Conservation (phyloP, 2,888 invertebrate genomes). For the Standfussiana lucernea region DNA sequence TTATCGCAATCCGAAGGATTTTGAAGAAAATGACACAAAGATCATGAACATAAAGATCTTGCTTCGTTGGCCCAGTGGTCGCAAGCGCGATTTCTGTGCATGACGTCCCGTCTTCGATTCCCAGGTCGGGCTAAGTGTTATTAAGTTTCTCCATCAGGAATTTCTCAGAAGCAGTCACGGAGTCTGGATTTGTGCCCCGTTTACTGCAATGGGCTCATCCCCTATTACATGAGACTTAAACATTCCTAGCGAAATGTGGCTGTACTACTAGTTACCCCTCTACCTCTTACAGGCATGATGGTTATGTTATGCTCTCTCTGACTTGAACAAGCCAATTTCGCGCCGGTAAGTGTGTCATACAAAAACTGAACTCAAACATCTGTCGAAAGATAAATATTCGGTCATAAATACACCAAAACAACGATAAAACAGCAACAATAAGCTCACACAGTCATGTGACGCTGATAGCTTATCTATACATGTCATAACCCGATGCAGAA, state of each 20-base stretch:
- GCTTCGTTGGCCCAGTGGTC: too few species aligned
- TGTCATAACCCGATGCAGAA: conserved; percentile 52
- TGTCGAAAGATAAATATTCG: background rate
- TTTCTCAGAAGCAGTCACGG: too few species aligned
- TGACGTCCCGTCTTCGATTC: too few species aligned
- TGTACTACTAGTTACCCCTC: background rate
- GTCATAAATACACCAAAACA: conserved; percentile 22
- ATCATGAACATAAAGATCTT: too few species aligned
- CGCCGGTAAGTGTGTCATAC: background rate
- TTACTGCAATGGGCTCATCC: too few species aligned
- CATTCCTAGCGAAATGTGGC: background rate
- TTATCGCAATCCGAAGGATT: too few species aligned
- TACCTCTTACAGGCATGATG: background rate
- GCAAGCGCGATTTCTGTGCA: too few species aligned
- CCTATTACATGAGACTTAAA: background rate
- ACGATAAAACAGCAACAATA: conserved; percentile 48
- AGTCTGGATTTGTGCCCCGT: too few species aligned
- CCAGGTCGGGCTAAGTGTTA: too few species aligned
- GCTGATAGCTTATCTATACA: conserved; percentile 57
- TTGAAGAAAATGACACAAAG: too few species aligned
- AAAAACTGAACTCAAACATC: background rate
- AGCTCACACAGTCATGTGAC: conserved; percentile 53
- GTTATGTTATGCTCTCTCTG: background rate
- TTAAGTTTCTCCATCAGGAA: too few species aligned
- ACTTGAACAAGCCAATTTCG: background rate